Evolutionary conservation across 2,113 vertebrate genomes (phyloP).

Genomic region (Pontoporia blainvillei): DNA sequence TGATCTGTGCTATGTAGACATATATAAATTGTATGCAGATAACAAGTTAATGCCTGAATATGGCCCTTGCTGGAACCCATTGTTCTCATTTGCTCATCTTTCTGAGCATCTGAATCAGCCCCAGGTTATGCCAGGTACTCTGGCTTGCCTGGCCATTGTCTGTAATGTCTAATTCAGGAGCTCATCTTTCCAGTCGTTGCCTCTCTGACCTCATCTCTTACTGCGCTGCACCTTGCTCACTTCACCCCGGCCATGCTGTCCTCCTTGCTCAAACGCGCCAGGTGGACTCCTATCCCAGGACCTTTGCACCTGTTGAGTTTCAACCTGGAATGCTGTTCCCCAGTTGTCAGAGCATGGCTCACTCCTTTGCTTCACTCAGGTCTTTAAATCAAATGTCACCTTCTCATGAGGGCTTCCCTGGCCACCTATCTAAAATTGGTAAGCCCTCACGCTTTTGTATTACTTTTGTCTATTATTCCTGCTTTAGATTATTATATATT

Average conservation of each 20-base stretch:
- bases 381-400: not conserved
- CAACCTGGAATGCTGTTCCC: not conserved
- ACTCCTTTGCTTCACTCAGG: not conserved
- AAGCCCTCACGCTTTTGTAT: not conserved
- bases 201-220: not conserved
- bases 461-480: not conserved
- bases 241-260: not conserved
- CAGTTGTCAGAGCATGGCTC: not conserved
- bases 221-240: not conserved
- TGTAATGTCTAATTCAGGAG: not conserved
- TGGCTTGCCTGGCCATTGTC: not conserved
- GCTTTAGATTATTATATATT: not conserved
- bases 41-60: not conserved
- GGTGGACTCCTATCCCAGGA: not conserved
- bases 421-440: not conserved
- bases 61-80: not conserved
- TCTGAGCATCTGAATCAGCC: not conserved
- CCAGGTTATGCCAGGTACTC: not conserved
- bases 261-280: not conserved
- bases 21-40: constrained; percentile 27
- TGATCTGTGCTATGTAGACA: not conserved
- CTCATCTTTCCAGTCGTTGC: not conserved
- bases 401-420: not conserved
- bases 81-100: not conserved
- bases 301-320: not conserved